Conservation (phyloP, 2,888 invertebrate genomes). For the Lycia hirtaria region DNA sequence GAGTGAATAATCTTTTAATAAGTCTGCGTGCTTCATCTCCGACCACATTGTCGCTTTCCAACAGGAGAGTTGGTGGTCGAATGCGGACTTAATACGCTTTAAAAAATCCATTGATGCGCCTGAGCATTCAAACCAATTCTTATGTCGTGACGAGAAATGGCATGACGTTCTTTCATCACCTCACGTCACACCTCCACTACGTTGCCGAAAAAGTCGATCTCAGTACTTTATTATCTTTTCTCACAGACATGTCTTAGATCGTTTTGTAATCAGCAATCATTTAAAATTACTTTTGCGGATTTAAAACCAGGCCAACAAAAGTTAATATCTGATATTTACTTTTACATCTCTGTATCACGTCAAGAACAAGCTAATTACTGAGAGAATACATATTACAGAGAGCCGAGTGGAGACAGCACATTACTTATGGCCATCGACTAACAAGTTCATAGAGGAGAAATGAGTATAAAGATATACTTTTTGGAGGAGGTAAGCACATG, state of each 20-base stretch:
- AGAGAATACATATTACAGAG: constrained; percentile 11
- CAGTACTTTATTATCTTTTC: neutral
- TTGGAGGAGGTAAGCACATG: too few species aligned
- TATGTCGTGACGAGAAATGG: too few species aligned
- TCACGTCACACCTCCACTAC: too few species aligned
- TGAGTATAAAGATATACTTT: neutral
- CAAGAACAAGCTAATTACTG: constrained; percentile 7
- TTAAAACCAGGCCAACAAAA: neutral
- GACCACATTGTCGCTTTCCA: too few species aligned
- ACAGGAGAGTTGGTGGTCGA: too few species aligned
- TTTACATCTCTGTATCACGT: neutral
- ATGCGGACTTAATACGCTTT: too few species aligned
- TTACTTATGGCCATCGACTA: neutral
- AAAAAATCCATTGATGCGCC: too few species aligned
- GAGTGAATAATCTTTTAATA: too few species aligned
- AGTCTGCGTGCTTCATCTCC: too few species aligned
- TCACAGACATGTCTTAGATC: neutral
- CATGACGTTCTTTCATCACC: too few species aligned
- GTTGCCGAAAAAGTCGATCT: too few species aligned
- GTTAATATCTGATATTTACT: constrained; percentile 6
- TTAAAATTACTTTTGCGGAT: neutral
- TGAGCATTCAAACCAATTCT: too few species aligned
- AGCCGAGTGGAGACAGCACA: neutral
- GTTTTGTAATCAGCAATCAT: neutral
- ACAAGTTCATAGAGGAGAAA: neutral